phyloP scores from a whole-genome alignment of 1,140 invertebrate species.

The Macrobrachium rosenbergii region DNA sequence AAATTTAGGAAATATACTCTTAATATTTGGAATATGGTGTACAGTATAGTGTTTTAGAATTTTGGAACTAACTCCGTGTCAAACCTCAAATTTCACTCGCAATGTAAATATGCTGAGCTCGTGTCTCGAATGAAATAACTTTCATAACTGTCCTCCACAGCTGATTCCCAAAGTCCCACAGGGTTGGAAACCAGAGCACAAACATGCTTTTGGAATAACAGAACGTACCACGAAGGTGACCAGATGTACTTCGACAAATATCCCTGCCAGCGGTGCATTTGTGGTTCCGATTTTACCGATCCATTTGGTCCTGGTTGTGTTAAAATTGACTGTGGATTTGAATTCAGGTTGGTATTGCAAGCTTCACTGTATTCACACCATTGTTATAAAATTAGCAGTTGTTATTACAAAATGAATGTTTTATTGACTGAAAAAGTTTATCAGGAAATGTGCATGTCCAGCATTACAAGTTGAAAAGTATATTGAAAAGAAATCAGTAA shows the following conservation, averaged over 20 bases:
- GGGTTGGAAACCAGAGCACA: conserved; percentile 20
- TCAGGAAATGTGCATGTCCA: no score
- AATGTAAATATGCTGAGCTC: not conserved
- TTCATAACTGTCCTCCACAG: not conserved
- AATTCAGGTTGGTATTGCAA: conserved; percentile 39
- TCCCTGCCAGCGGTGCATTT: conserved; percentile 51
- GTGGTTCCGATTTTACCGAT: conserved; percentile 28
- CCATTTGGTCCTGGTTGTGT: conserved; percentile 41
- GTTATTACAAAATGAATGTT: no score
- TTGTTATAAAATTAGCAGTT: no score
- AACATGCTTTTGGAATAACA: conserved; percentile 34
- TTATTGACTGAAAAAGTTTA: no score
- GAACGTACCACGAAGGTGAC: conserved; percentile 37
- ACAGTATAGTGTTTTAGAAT: no score
- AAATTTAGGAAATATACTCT: no score
- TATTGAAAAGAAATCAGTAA: no score
- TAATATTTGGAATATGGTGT: no score
- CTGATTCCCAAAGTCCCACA: conserved; percentile 3
- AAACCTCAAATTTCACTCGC: no score
- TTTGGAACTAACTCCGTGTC: no score
- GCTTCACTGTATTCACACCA: not conserved
- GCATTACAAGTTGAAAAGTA: no score
- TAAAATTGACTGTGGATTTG: conserved; percentile 50
- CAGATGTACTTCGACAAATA: conserved; percentile 53
- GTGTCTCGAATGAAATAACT: not conserved